Percentiles rank a stretch among this genome's conserved stretches.
These are phyloP conservation scores for Trichonephila clavata DNA, from an alignment of 1,140 invertebrate genomes.

Conservation along the genomic window DNA sequence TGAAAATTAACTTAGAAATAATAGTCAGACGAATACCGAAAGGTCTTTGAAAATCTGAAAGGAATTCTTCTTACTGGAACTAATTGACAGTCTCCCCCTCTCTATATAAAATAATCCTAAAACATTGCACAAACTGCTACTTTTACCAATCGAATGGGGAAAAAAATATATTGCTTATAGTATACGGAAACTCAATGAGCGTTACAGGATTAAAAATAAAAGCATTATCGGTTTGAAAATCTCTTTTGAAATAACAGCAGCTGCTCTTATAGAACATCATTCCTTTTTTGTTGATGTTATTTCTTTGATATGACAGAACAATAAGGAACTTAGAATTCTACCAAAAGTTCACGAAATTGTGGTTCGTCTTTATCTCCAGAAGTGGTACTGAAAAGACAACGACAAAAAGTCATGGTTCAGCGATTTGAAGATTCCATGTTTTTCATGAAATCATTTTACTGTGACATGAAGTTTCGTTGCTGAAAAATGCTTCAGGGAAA, in stretches of 20 bases:
- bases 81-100: background rate
- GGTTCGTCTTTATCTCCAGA: background rate
- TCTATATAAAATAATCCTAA: background rate
- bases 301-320: conserved; percentile 14
- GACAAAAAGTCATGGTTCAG: background rate
- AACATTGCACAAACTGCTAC: background rate
- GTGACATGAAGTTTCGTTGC: background rate
- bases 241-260: background rate
- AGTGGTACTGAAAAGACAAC: background rate
- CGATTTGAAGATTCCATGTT: conserved; percentile 12
- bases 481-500: background rate
- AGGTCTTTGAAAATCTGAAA: no score
- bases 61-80: background rate
- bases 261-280: background rate
- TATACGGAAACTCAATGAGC: background rate
- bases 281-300: background rate
- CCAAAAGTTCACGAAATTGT: background rate
- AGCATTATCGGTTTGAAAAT: background rate
- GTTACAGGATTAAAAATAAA: background rate
- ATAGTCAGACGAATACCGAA: no score
- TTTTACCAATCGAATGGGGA: background rate
- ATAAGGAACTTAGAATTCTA: background rate
- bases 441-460: background rate
- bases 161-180: background rate
- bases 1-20: no score